These are phyloP conservation scores for Solen grandis DNA, from an alignment of 1,140 invertebrate genomes.

Conservation along the genomic window DNA sequence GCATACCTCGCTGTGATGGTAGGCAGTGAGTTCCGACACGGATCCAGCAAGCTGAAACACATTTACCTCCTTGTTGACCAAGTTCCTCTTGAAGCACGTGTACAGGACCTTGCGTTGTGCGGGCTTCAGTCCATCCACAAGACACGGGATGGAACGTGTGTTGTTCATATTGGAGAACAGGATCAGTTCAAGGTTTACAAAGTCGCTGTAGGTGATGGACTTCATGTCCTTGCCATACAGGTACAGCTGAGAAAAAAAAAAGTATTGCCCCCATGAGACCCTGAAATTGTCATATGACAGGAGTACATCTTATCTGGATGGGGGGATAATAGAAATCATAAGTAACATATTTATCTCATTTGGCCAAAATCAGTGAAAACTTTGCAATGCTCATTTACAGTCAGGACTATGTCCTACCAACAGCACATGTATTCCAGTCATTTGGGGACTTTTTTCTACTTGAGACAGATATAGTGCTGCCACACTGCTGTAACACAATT, in stretches of 20 bases:
- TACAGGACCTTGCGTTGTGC: constrained; percentile 97
- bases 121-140: constrained; percentile 96
- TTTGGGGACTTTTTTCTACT: no score
- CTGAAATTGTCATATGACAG: no score
- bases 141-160: constrained; percentile 95
- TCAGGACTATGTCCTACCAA: no score
- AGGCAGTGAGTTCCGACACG: constrained; percentile 98
- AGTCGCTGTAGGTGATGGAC: constrained; percentile 93
- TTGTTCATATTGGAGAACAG: constrained; percentile 99
- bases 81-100: constrained; percentile 98
- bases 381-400: no score
- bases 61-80: constrained; percentile 95
- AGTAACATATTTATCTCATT: no score
- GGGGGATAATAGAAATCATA: no score
- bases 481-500: no score
- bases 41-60: constrained; percentile 99
- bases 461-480: no score
- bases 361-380: no score
- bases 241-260: constrained; percentile 81
- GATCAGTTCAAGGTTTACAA: constrained; percentile 98
- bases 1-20: constrained; percentile 99
- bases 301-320: no score
- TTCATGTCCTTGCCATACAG: constrained; percentile 96
- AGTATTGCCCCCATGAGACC: no score
- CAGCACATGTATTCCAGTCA: no score